Conservation (phyloP, 2,888 invertebrate genomes). For the Sesia bembeciformis region DNA sequence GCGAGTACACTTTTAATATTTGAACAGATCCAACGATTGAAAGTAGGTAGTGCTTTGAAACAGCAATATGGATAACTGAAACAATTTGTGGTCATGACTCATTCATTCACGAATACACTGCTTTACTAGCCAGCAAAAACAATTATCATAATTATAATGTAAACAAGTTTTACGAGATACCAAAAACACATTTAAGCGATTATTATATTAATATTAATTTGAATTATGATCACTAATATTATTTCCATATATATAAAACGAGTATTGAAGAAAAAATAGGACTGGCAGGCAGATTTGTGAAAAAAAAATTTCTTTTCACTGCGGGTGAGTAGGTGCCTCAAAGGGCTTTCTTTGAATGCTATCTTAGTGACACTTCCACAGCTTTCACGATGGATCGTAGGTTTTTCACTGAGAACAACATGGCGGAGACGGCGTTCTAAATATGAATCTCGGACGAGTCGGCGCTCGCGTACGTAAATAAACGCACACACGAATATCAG, state of each 20-base stretch:
- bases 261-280: too few relatives aligned
- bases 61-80: constrained; percentile 34
- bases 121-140: background rate
- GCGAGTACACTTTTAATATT: too few relatives aligned
- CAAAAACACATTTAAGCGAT: too few relatives aligned
- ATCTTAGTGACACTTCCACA: constrained; percentile 44
- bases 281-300: too few relatives aligned
- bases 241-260: too few relatives aligned
- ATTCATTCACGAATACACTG: constrained; percentile 50
- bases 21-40: background rate
- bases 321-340: too few relatives aligned
- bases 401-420: constrained; percentile 71
- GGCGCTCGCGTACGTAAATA: constrained; percentile 75
- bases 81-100: constrained; percentile 56
- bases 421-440: constrained; percentile 72
- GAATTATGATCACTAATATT: too few relatives aligned
- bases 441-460: constrained; percentile 75
- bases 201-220: too few relatives aligned
- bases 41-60: background rate
- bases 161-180: too few relatives aligned
- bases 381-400: constrained; percentile 58
- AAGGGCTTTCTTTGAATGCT: constrained; percentile 1
- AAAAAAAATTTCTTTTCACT: too few relatives aligned
- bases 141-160: background rate
- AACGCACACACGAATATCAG: constrained; percentile 72